Percentiles rank a stretch among this genome's conserved stretches.
Evolutionary conservation across 2,797 vertebrate genomes (phyloP).

Genomic region (Gadopsis bispinosus): DNA sequence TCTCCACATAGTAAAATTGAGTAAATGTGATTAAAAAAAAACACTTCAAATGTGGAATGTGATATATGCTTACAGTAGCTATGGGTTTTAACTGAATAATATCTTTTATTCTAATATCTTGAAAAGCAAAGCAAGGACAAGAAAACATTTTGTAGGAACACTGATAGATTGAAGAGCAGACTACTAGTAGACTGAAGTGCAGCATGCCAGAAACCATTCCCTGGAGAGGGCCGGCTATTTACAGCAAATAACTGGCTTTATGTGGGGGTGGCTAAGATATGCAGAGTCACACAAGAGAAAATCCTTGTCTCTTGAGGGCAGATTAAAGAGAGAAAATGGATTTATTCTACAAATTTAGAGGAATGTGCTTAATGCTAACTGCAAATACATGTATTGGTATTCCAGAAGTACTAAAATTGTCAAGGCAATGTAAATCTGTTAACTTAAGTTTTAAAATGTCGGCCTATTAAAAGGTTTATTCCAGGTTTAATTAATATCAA

Average conservation of each 20-base stretch:
- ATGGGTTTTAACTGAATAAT: not conserved
- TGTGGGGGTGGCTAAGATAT: constrained; percentile 70
- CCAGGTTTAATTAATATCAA: not conserved
- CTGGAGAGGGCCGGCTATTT: constrained; percentile 53
- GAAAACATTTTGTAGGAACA: constrained; percentile 12
- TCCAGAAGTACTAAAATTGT: constrained; percentile 18
- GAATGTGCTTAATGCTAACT: constrained; percentile 44
- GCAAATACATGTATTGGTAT: constrained; percentile 45
- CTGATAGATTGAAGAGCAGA: constrained; percentile 17
- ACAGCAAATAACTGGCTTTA: constrained; percentile 59
- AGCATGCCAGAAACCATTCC: constrained; percentile 53
- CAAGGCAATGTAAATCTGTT: not conserved
- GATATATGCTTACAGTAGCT: not conserved
- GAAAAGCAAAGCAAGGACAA: constrained; percentile 12
- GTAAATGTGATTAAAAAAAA: not conserved
- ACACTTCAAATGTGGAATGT: not conserved
- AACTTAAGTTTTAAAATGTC: not conserved
- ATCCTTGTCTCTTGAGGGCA: constrained; percentile 60
- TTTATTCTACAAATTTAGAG: constrained; percentile 55
- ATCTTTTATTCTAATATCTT: not conserved
- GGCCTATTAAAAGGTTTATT: not conserved
- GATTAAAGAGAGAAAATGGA: constrained; percentile 69
- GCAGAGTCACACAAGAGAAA: constrained; percentile 74
- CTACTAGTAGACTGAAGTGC: constrained; percentile 24
- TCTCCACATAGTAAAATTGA: not conserved